Conservation (phyloP, 2,888 invertebrate genomes). For the Aphodius sticticus region DNA sequence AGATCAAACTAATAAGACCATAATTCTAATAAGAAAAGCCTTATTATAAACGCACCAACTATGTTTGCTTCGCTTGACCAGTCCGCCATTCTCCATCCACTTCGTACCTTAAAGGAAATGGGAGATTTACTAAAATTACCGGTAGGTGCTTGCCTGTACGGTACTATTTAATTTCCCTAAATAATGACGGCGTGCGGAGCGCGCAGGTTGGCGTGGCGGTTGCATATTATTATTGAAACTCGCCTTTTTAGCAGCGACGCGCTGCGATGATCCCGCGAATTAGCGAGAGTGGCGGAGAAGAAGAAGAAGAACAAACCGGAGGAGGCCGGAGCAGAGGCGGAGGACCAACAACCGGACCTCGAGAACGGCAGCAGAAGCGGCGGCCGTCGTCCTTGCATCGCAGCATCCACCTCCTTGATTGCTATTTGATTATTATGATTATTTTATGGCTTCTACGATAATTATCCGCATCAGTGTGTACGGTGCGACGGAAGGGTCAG, state of each 20-base stretch:
- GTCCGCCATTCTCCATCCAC: not conserved
- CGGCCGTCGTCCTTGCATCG: conserved; percentile 41
- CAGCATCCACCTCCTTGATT: conserved; percentile 42
- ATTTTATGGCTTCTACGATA: conserved; percentile 47
- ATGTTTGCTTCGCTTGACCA: not conserved
- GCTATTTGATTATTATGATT: conserved; percentile 48
- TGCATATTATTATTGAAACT: conserved; percentile 32
- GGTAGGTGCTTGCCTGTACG: conserved; percentile 17
- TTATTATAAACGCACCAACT: not conserved
- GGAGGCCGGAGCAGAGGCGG: not conserved
- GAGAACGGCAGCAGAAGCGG: conserved; percentile 27
- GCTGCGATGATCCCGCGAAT: conserved; percentile 28
- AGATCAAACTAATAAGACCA: no score
- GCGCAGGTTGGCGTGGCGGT: conserved; percentile 21
- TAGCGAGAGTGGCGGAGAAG: conserved; percentile 22
- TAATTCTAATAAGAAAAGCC: not conserved
- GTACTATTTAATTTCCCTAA: conserved; percentile 32
- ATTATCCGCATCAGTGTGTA: conserved; percentile 42
- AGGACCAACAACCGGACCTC: conserved; percentile 1
- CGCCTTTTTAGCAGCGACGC: conserved; percentile 20
- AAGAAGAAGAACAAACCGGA: conserved; percentile 13
- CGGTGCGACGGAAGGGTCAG: not conserved
- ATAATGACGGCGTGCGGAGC: conserved; percentile 26
- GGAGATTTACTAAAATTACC: conserved; percentile 34
- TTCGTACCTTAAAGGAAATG: conserved; percentile 27